Percentiles rank a stretch among this genome's conserved stretches.
Evolutionary conservation across 2,888 invertebrate species (phyloP).

Genomic region (Drosophila mimetica): DNA sequence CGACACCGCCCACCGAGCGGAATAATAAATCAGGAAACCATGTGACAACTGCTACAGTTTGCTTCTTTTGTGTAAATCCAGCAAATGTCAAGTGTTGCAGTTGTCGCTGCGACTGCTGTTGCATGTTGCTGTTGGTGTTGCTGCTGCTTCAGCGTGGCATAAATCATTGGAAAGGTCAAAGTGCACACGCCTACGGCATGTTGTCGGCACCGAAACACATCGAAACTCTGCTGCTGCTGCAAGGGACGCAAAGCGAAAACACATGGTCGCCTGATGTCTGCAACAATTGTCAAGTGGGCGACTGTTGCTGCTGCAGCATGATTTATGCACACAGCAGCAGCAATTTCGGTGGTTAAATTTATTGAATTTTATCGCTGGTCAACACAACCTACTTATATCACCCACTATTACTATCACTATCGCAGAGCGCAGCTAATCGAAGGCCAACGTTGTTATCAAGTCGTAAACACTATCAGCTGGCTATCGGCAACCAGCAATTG

Average conservation of each 20-base stretch:
- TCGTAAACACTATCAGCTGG: slow-evolving; percentile 19
- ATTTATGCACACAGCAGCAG: slow-evolving; percentile 57
- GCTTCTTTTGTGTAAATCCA: slow-evolving; percentile 22
- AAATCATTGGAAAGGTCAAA: slow-evolving; percentile 73
- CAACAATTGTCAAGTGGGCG: slow-evolving; percentile 64
- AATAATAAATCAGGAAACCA: slow-evolving; percentile 23
- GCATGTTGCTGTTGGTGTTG: slow-evolving; percentile 14
- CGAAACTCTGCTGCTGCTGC: slow-evolving; percentile 2
- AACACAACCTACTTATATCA: slow-evolving; percentile 24
- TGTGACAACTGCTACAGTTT: slow-evolving; percentile 40
- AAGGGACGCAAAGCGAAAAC: slow-evolving; percentile 27
- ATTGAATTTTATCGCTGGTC: slow-evolving; percentile 20
- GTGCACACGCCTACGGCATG: slow-evolving; percentile 66
- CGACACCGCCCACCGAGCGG: not conserved
- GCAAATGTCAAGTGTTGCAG: slow-evolving; percentile 65
- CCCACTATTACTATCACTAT: no score
- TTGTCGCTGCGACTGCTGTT: slow-evolving; percentile 28
- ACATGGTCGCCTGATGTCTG: slow-evolving; percentile 66
- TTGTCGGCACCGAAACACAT: slow-evolving; percentile 38
- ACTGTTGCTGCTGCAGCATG: slow-evolving; percentile 45
- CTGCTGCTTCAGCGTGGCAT: slow-evolving; percentile 35
- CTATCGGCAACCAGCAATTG: slow-evolving; percentile 15
- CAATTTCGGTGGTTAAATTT: slow-evolving; percentile 16
- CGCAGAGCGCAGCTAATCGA: slow-evolving; percentile 19
- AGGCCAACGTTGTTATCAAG: slow-evolving; percentile 26